These are phyloP conservation scores for Notoglanidium macrostoma DNA, from an alignment of 2,797 vertebrate species.

Conservation along the genomic window DNA sequence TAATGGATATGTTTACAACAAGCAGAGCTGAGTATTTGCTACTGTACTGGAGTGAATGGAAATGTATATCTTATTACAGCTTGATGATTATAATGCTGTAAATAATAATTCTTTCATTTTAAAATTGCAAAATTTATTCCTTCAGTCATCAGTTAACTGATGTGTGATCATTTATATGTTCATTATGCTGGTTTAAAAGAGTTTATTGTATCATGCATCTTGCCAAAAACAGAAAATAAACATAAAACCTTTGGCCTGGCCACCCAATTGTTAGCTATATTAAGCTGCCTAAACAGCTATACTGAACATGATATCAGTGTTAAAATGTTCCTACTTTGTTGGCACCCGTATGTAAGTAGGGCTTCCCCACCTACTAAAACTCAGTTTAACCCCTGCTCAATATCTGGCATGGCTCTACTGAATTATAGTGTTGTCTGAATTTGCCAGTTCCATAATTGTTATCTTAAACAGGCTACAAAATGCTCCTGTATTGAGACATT, in stretches of 20 bases:
- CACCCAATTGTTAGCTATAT: background rate
- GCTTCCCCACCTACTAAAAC: conserved; percentile 1
- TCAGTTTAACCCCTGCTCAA: background rate
- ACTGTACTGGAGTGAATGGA: background rate
- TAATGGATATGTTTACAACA: background rate
- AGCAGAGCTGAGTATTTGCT: background rate
- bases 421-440: background rate
- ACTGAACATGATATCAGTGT: background rate
- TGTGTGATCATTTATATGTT: background rate
- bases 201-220: background rate
- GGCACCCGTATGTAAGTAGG: background rate
- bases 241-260: background rate
- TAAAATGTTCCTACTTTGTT: conserved; percentile 9
- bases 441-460: conserved; percentile 16
- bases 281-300: background rate
- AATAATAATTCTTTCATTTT: background rate
- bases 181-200: background rate
- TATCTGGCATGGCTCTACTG: background rate
- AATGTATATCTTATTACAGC: background rate
- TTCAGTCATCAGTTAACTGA: background rate
- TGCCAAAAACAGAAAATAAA: background rate
- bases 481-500: background rate
- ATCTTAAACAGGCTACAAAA: background rate
- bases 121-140: background rate
- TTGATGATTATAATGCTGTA: background rate